A percentile compares a stretch with the other conserved stretches of the same genome.
Conservation (phyloP, 2,888 invertebrate genomes). For the Diabrotica balteata region DNA sequence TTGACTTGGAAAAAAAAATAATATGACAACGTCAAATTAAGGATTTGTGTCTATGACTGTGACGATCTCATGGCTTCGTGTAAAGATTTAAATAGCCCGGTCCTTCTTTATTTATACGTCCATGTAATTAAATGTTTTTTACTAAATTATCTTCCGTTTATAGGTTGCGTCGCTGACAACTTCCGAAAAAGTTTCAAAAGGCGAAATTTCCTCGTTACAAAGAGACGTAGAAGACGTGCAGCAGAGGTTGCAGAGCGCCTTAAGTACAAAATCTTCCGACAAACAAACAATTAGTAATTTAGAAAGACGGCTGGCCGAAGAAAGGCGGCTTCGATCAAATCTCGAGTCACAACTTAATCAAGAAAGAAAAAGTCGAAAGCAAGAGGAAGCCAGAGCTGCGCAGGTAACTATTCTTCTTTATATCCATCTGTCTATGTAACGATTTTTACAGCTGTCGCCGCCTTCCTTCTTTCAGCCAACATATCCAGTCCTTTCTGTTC, state of each 20-base stretch:
- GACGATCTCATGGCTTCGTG: too few species aligned
- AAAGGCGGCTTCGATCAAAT: slow-evolving; percentile 78
- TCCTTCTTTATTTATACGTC: too few species aligned
- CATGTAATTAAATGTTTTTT: too few species aligned
- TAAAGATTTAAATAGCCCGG: too few species aligned
- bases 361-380: slow-evolving; percentile 75
- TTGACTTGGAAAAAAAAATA: too few species aligned
- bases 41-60: too few species aligned
- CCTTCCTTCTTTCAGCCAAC: too few species aligned
- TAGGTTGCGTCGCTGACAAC: slow-evolving; percentile 69
- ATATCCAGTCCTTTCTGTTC: too few species aligned
- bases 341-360: slow-evolving; percentile 76
- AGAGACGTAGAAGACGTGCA: slow-evolving; percentile 89
- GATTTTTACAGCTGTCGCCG: too few species aligned
- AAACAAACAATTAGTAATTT: slow-evolving; percentile 76
- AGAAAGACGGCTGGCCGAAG: slow-evolving; percentile 86
- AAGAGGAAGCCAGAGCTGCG: slow-evolving; percentile 60
- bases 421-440: too few species aligned
- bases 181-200: slow-evolving; percentile 72
- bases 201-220: slow-evolving; percentile 80
- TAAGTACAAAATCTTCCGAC: slow-evolving; percentile 77
- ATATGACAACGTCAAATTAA: too few species aligned
- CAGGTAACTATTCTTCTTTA: slow-evolving; percentile 41
- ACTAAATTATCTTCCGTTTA: slow-evolving; percentile 15
- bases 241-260: slow-evolving; percentile 78